Base-by-base conservation (phyloP, 2,888 invertebrate species). In the Magallana nippona region DNA sequence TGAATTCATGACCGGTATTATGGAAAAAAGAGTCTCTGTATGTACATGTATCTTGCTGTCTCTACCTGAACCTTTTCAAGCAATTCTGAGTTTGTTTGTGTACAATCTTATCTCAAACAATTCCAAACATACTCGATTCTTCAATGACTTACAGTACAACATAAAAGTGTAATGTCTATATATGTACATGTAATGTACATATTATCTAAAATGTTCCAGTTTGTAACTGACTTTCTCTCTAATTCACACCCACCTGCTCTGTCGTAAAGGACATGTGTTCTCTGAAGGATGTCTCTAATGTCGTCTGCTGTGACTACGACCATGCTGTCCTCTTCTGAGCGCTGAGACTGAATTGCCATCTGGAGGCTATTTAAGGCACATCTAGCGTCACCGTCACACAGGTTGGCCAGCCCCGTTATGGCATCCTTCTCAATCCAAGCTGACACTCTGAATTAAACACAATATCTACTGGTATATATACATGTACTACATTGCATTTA, bases 361-460 rank as follows among this genome's bases (percentile, higher is more conserved):
- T 97, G 97, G 13, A 97, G 94, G 86, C 96, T 96, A 85, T 96
- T 96, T 71, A 97, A 95, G 15, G 97, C 97, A 89, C 96, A 96
- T 89, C 97, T 95, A 10, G 97, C 97, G 95, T 97, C 97, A 1
- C 97, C 97, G 93, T 97, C 97, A 92, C 96, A 96, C 82, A 97
- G 96, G 92, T 96, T 96, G 1, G 97, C 96, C 81, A 97, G 92
- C 96, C 96, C 96, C 83, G 95, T 94, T 80, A 97, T 91, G 0
- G 97, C 96, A 60, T 95, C 95, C 85, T 95, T 94, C 91, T 96
- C 96, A 83, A 93, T 90, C 79, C 78, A 87, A n/a, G 90, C 88
- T 32, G n/a, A 32, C 10, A 57, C 19, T 15, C 79, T 79, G 15
- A 19, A 78, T 19, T 15, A 77, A 17, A 77, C 10, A 77, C 17